Evolutionary conservation across 1,140 invertebrate genomes (phyloP), one percentile per base, ranked within the genome.

Genomic region (Neuroterus valhalla): DNA sequence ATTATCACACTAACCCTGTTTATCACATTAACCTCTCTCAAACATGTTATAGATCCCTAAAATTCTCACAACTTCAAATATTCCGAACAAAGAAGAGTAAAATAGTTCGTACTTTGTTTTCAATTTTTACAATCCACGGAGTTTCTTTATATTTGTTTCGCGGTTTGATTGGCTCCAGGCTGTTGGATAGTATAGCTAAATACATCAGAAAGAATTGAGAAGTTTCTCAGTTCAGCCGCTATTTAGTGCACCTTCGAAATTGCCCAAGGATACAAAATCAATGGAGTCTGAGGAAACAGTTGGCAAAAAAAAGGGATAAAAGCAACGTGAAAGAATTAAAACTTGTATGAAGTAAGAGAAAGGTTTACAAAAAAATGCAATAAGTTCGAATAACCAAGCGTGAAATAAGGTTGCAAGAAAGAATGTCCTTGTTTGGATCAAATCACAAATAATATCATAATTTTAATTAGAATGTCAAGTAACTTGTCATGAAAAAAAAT

Each of bases 171-270:
- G 31, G 31, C 31, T 38, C 31, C 71, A 74, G 19, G 42, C 42
- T 55, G 70, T 68, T 72, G 42, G 68, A 50, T 71, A 77, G 31
- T 38, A 77, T 70, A 70, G 55, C 70, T 75, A 75, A 79, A 70
- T 79, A 77, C 72, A 79, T 75, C 75, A 69, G 66, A 38, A 77
- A 66, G 72, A 71, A 80, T 80, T 71, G 70, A 68, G 66, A 80
- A 77, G 75, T 80, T 80, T 77, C 77, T 80, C 73, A 80, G 69
- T 69, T 73, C 67, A 38, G 68, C 77, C 62, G 44, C 73, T 71
- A 77, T 77, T 80, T 77, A 77, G 71, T 71, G 45, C 71, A 75
- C 68, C 75, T 80, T 77, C 66, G 71, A 80, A 80, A 80, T 70
- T 75, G 78, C 78, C 78, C 15, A 48, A 45, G 77, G 78, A 75